These are phyloP conservation scores for Chaetodon trifasciatus DNA, from an alignment of 2,797 vertebrate genomes.

Conservation along the genomic window DNA sequence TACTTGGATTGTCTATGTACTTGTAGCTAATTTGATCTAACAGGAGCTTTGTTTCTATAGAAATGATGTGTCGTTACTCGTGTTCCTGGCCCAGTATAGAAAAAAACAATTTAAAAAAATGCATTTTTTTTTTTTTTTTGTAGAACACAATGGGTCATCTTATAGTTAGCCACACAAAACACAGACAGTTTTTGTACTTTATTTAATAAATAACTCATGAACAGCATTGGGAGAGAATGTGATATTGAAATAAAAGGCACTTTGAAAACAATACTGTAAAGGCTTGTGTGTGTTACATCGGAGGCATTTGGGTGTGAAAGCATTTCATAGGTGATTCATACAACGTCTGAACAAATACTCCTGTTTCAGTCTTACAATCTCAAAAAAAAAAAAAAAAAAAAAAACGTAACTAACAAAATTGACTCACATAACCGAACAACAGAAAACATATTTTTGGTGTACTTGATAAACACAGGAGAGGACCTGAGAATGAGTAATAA, in stretches of 20 bases:
- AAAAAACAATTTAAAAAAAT: not conserved
- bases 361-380: constrained; percentile 25
- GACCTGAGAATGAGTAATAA: constrained; percentile 75
- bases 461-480: constrained; percentile 66
- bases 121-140: not conserved
- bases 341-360: constrained; percentile 39
- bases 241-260: constrained; percentile 81
- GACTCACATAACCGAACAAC: constrained; percentile 35
- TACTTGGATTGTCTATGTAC: not conserved
- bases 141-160: not conserved
- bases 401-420: constrained; percentile 15
- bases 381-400: constrained; percentile 24
- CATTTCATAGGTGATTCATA: constrained; percentile 55
- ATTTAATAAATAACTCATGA: constrained; percentile 86
- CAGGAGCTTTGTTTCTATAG: not conserved
- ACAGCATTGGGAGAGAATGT: constrained; percentile 76
- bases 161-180: constrained; percentile 8
- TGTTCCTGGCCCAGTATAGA: not conserved
- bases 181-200: constrained; percentile 66
- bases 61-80: not conserved
- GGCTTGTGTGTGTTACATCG: constrained; percentile 53
- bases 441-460: constrained; percentile 68
- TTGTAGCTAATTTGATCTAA: not conserved
- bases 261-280: constrained; percentile 77
- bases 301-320: constrained; percentile 61